phyloP scores from a whole-genome alignment of 2,888 invertebrate species.

The Phortica magna region DNA sequence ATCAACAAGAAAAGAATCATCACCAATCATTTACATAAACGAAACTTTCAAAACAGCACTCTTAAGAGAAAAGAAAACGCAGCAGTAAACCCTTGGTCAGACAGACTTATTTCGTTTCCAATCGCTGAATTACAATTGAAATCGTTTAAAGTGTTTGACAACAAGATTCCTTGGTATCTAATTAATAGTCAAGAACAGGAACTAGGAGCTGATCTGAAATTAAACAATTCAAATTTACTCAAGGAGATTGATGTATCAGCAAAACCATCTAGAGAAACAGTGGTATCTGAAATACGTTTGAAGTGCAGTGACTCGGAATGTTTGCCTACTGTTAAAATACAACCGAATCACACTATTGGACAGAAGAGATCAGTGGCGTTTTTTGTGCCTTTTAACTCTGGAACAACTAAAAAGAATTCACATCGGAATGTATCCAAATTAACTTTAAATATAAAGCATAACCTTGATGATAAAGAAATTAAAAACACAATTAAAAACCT shows the following conservation, averaged over 20 bases:
- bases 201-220: background rate
- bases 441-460: conserved; percentile 12
- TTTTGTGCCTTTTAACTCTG: conserved; percentile 59
- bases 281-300: too few relatives aligned
- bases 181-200: conserved; percentile 39
- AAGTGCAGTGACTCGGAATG: background rate
- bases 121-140: conserved; percentile 68
- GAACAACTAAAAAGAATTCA: conserved; percentile 31
- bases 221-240: background rate
- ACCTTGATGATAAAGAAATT: conserved; percentile 38
- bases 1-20: conserved; percentile 61
- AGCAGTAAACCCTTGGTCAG: conserved; percentile 38
- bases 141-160: conserved; percentile 56
- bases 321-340: conserved; percentile 41
- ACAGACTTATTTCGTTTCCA: conserved; percentile 54
- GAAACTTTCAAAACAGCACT: background rate
- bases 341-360: conserved; percentile 33
- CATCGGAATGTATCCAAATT: background rate
- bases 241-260: background rate
- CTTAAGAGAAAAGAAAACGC: too few relatives aligned
- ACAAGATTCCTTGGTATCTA: conserved; percentile 59
- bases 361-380: conserved; percentile 58
- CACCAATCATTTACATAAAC: conserved; percentile 48
- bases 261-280: background rate
- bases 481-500: conserved; percentile 48